Evolutionary conservation across 2,113 vertebrate species (phyloP).

Genomic region (Rhea americana): DNA sequence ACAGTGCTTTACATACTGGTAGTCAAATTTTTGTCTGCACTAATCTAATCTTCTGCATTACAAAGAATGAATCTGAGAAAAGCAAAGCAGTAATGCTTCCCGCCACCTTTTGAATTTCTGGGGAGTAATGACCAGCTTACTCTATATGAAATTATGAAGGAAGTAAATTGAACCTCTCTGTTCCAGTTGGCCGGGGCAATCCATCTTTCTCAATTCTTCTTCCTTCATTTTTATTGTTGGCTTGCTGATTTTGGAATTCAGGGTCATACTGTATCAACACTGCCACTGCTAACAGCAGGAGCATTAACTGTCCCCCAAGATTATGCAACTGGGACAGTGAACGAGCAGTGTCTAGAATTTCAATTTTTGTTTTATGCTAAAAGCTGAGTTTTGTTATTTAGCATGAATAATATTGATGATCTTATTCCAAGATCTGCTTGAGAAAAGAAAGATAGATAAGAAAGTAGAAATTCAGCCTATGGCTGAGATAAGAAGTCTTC

Average conservation of each 20-base stretch:
- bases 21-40: neutral
- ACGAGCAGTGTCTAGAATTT: neutral
- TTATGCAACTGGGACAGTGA: neutral
- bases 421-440: neutral
- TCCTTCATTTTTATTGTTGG: neutral
- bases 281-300: neutral
- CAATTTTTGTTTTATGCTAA: neutral
- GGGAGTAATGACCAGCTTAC: neutral
- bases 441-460: neutral
- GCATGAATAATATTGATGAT: neutral
- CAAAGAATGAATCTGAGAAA: neutral
- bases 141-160: neutral
- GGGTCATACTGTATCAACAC: neutral
- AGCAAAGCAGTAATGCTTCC: neutral
- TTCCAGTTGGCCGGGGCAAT: no score
- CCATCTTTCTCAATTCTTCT: neutral
- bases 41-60: neutral
- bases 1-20: neutral
- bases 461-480: neutral
- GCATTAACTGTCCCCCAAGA: neutral
- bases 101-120: neutral
- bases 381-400: neutral
- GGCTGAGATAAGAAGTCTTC: neutral
- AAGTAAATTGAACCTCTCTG: neutral
- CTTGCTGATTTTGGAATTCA: neutral